Conservation (phyloP, 1,140 invertebrate species). For the Tigriopus japonicus region DNA sequence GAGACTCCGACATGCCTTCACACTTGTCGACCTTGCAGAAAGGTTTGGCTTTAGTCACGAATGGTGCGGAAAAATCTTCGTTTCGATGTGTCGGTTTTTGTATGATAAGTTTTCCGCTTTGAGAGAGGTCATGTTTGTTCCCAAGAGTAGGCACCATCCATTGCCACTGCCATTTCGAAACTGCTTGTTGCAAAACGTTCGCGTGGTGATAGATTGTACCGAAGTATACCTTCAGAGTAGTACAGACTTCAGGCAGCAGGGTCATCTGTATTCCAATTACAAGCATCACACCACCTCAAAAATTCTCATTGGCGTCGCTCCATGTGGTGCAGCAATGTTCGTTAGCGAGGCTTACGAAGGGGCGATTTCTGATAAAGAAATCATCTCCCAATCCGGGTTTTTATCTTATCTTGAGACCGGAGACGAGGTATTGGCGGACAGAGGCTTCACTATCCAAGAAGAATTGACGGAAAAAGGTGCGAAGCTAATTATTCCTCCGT, state of each 20-base stretch:
- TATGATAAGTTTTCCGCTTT: not conserved
- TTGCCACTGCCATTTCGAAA: not conserved
- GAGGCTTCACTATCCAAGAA: no score
- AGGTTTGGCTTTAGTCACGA: no score
- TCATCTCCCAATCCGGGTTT: constrained; percentile 10
- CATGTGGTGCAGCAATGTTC: no score
- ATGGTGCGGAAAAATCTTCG: not conserved
- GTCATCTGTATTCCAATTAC: no score
- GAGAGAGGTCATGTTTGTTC: not conserved
- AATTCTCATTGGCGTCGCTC: no score
- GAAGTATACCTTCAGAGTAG: constrained; percentile 8
- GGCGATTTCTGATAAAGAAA: constrained; percentile 17
- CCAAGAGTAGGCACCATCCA: not conserved
- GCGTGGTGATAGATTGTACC: constrained; percentile 15
- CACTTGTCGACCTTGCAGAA: no score
- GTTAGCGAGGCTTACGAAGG: no score
- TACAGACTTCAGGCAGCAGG: constrained; percentile 2
- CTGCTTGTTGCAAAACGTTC: not conserved
- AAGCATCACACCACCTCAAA: no score
- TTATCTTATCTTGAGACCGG: not conserved
- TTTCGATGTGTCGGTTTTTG: not conserved
- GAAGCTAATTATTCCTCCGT: not conserved
- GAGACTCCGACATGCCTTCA: no score
- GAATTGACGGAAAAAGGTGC: not conserved
- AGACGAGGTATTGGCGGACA: not conserved